Evolutionary conservation across 1,140 invertebrate species (phyloP), one percentile per base, ranked within the genome.

Genomic region (Drosophila bifasciata): DNA sequence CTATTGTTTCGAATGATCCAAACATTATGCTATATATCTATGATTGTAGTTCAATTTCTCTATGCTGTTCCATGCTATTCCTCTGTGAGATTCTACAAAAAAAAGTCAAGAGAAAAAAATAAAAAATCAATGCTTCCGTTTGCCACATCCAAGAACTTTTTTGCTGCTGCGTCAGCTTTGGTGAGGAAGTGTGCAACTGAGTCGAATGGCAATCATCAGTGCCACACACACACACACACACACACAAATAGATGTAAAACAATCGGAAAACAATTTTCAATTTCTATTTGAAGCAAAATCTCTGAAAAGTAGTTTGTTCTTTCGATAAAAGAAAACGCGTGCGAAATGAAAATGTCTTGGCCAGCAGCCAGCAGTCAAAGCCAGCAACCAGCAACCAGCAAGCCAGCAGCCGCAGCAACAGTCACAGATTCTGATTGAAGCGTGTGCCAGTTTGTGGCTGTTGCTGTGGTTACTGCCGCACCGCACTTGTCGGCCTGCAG

Each of bases 311-410:
- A 44, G 66, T 68, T 68, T 19, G 39, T 19, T n/a, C n/a, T n/a
- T n/a, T 28, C 55, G 16, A 11, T 61, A 44, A 63, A 53, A 46
- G 44, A 78, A 69, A 79, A 73, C 77, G 81, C 78, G 78, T 86
- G 83, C 83, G 74, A 86, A 86, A 86, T 86, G 67, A 86, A 85
- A 85, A 85, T 86, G 76, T 86, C 72, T 80, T 86, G 75, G 79
- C 79, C 79, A 84, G 75, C 61, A 64, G 76, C 74, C 53, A 76
- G 6, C 13, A 45, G n/a, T 16, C 59, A 3, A 6, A 45, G n/a
- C 25, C 59, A 50, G 23, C 55, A 80, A 23, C 46, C 28, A 11
- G 3, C 25, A 32, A 9, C 8, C 50, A n/a, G n/a, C n/a, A n/a
- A n/a, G n/a, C n/a, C n/a, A n/a, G 44, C 9, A 44, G 49, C 46